phyloP scores from a whole-genome alignment of 2,888 invertebrate species.

The Nudaria mundana region DNA sequence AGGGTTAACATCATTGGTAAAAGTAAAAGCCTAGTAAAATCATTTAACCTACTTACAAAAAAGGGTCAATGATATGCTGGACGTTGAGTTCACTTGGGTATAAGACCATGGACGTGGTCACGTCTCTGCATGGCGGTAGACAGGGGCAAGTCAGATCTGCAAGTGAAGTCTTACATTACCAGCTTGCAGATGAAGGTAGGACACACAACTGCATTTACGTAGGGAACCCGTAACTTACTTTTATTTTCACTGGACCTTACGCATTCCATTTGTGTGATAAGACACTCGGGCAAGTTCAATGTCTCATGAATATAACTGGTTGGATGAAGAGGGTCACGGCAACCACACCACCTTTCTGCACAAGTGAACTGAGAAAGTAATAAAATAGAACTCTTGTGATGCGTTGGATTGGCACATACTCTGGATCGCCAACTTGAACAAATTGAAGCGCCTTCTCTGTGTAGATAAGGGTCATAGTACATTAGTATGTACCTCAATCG shows the following conservation, averaged over 20 bases:
- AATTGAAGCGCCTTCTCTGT: no score
- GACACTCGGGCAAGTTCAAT: slow-evolving; percentile 37
- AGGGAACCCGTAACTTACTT: no score
- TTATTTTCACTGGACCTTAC: slow-evolving; percentile 19
- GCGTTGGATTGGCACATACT: no score
- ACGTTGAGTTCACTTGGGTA: slow-evolving; percentile 42
- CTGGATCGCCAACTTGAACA: no score
- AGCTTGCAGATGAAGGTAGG: no score
- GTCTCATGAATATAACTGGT: slow-evolving; percentile 2
- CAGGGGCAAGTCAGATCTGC: slow-evolving; percentile 52
- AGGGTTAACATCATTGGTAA: no score
- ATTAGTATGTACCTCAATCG: no score
- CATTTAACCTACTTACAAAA: slow-evolving; percentile 60
- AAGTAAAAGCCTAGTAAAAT: no score
- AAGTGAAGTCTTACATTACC: no score
- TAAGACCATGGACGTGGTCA: slow-evolving; percentile 39
- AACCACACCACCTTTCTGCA: slow-evolving; percentile 54
- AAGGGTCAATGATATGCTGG: slow-evolving; percentile 43
- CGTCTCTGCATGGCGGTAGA: slow-evolving; percentile 51
- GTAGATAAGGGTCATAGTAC: no score
- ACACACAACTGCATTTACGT: no score
- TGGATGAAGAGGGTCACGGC: slow-evolving; percentile 46
- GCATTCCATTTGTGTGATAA: slow-evolving; percentile 35
- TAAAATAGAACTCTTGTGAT: no score
- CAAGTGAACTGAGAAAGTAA: slow-evolving; percentile 47